Evolutionary conservation across 2,888 invertebrate genomes (phyloP).

Genomic region (Chirona hameri): DNA sequence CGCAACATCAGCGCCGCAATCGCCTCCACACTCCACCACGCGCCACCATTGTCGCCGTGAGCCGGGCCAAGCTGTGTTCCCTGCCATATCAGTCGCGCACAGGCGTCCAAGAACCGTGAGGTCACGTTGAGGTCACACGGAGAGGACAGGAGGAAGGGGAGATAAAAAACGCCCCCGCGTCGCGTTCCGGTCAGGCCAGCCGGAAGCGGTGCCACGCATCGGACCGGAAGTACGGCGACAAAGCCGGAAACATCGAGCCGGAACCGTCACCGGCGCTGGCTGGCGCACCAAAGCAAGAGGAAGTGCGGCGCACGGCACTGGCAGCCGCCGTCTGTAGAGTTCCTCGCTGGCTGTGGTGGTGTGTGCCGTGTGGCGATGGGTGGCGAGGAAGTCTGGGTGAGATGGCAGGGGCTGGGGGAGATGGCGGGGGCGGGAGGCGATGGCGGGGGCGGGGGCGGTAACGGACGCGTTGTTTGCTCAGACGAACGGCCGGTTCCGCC

Average conservation of each 20-base stretch:
- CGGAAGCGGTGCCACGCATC: no score
- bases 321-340: not conserved
- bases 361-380: not conserved
- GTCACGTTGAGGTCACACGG: no score
- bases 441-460: not conserved
- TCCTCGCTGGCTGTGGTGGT: not conserved
- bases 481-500: not conserved
- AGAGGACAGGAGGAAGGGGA: no score
- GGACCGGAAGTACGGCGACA: not conserved
- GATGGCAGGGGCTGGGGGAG: not conserved
- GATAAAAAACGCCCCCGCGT: no score
- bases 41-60: no score
- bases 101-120: no score
- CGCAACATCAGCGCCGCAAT: no score
- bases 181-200: no score
- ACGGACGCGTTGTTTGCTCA: not conserved
- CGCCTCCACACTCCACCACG: no score
- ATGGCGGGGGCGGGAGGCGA: not conserved
- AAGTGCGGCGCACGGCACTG: not conserved
- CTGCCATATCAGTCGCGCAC: no score
- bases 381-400: no score
- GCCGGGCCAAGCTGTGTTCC: no score
- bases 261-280: not conserved
- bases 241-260: not conserved
- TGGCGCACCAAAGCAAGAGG: not conserved